Conservation (phyloP, 2,113 vertebrate genomes). For the Gobiocypris rarus region DNA sequence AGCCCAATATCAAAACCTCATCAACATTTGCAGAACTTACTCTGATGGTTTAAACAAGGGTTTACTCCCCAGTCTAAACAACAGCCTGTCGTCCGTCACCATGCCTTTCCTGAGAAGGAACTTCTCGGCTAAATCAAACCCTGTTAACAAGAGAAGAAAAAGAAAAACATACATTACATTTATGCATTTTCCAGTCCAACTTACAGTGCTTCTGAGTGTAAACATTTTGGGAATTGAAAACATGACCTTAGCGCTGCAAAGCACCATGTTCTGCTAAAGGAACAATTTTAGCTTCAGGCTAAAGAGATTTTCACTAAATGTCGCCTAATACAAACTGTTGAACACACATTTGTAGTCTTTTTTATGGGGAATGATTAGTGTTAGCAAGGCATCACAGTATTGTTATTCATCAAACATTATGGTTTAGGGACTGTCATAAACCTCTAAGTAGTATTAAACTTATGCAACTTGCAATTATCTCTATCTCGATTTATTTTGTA, state of each 20-base stretch:
- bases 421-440: neutral
- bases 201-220: too few relatives aligned
- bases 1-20: neutral
- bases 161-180: neutral
- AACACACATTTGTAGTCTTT: slow-evolving; percentile 3
- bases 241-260: neutral
- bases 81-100: slow-evolving; percentile 79
- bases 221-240: slow-evolving; percentile 28
- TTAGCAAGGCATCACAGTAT: neutral
- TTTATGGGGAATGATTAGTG: neutral
- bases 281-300: neutral
- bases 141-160: slow-evolving; percentile 71
- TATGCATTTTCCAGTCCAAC: neutral
- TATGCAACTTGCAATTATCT: neutral
- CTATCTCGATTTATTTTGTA: neutral
- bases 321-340: neutral
- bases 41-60: slow-evolving; percentile 87
- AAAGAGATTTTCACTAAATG: slow-evolving; percentile 1
- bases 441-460: neutral
- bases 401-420: neutral
- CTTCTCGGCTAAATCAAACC: slow-evolving; percentile 90
- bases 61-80: slow-evolving; percentile 87
- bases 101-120: slow-evolving; percentile 86
- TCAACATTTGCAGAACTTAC: slow-evolving; percentile 72
- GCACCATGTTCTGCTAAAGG: neutral